Percentiles rank a stretch among this genome's conserved stretches.
Evolutionary conservation across 1,140 invertebrate genomes (phyloP).

Genomic region (Andrena cerasifolii): DNA sequence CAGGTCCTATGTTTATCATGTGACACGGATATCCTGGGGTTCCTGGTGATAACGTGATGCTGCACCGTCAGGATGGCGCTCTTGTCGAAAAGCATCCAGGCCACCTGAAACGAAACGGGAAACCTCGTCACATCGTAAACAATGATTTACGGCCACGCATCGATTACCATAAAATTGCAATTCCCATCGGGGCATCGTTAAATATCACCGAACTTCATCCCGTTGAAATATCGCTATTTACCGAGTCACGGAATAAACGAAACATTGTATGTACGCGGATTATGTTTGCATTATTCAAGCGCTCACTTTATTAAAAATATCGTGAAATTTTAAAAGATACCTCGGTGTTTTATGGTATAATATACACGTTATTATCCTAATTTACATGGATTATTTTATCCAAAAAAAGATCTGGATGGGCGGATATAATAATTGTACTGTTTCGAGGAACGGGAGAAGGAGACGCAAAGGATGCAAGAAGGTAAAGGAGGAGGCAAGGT

Average conservation of each 20-base stretch:
- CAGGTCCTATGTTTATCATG: constrained; percentile 94
- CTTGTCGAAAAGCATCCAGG: constrained; percentile 97
- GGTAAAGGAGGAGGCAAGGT: not conserved
- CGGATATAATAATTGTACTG: too few relatives aligned
- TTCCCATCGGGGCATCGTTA: constrained; percentile 14
- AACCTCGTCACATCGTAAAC: constrained; percentile 52
- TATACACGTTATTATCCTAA: too few relatives aligned
- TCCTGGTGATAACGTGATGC: constrained; percentile 95
- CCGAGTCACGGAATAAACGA: not conserved
- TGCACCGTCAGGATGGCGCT: constrained; percentile 96
- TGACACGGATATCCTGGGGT: constrained; percentile 94
- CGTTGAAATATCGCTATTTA: not conserved
- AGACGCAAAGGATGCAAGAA: not conserved
- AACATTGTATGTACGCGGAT: not conserved
- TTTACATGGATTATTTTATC: too few relatives aligned
- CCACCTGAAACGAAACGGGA: constrained; percentile 87
- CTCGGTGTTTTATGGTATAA: too few relatives aligned
- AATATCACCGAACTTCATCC: constrained; percentile 16
- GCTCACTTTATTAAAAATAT: not conserved
- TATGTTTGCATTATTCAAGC: not conserved
- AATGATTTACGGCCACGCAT: constrained; percentile 51
- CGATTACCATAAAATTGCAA: constrained; percentile 46
- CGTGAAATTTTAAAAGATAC: not conserved
- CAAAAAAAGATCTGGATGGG: too few relatives aligned
- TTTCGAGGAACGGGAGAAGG: not conserved